phyloP scores from a whole-genome alignment of 1,140 invertebrate genomes.

The Vanessa tameamea region DNA sequence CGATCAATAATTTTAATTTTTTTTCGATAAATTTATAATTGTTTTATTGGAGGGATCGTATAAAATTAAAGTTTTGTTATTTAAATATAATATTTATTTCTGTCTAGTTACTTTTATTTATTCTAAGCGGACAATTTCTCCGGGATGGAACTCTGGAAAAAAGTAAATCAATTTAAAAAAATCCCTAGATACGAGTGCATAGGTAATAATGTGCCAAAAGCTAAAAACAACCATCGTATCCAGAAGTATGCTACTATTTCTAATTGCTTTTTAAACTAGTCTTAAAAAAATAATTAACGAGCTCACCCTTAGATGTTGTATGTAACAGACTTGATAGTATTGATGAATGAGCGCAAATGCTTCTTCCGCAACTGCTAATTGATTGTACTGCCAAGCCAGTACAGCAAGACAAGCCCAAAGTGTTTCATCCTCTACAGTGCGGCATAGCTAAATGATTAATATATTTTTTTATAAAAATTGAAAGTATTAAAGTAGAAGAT shows the following conservation, averaged over 20 bases:
- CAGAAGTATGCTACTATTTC: too few relatives aligned
- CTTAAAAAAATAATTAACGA: too few relatives aligned
- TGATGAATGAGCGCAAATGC: slow-evolving; percentile 95
- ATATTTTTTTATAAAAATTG: too few relatives aligned
- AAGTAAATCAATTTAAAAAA: too few relatives aligned
- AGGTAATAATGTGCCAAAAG: too few relatives aligned
- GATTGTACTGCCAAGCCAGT: slow-evolving; percentile 87
- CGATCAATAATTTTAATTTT: too few relatives aligned
- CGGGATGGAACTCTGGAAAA: slow-evolving; percentile 59
- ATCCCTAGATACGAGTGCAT: too few relatives aligned
- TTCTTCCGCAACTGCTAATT: slow-evolving; percentile 92
- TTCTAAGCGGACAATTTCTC: slow-evolving; percentile 48
- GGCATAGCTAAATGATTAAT: slow-evolving; percentile 57
- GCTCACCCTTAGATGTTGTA: slow-evolving; percentile 89
- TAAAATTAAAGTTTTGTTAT: neutral
- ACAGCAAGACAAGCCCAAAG: slow-evolving; percentile 95
- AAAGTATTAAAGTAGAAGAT: too few relatives aligned
- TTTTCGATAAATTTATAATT: too few relatives aligned
- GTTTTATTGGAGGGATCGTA: too few relatives aligned
- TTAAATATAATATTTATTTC: neutral
- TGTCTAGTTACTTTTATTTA: neutral
- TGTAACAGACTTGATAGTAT: slow-evolving; percentile 95
- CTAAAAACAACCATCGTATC: too few relatives aligned
- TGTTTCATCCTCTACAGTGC: slow-evolving; percentile 86
- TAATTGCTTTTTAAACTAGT: too few relatives aligned